Percentiles rank a stretch among this genome's conserved stretches.
Conservation (phyloP, 2,113 vertebrate species). For the Dissostichus mawsoni region DNA sequence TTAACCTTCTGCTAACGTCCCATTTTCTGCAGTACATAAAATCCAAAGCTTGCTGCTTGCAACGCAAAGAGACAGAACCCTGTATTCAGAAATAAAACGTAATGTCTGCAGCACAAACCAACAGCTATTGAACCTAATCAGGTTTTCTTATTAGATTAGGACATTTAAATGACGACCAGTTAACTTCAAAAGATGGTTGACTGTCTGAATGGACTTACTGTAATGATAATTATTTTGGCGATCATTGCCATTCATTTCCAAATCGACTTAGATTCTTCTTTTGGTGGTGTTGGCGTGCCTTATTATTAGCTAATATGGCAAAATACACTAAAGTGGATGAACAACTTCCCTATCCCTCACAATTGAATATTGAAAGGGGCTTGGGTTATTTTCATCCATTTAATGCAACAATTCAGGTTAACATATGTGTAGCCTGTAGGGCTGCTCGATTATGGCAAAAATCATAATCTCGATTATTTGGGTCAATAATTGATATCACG, state of each 20-base stretch:
- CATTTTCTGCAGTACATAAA: background rate
- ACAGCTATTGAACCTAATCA: constrained; percentile 32
- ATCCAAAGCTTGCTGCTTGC: background rate
- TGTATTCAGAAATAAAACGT: constrained; percentile 20
- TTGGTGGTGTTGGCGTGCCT: too few species aligned
- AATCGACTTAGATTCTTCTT: too few species aligned
- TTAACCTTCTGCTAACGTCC: background rate
- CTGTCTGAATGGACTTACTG: background rate
- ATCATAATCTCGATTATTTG: too few species aligned
- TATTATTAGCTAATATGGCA: too few species aligned
- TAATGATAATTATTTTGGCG: background rate
- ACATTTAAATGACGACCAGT: constrained; percentile 13
- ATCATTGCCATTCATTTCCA: too few species aligned
- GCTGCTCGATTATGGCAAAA: too few species aligned
- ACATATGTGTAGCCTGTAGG: too few species aligned
- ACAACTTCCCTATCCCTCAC: too few species aligned
- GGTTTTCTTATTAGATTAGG: constrained; percentile 41
- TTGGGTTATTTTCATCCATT: background rate
- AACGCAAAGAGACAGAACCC: background rate
- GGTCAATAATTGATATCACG: too few species aligned
- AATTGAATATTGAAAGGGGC: too few species aligned
- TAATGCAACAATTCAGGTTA: background rate
- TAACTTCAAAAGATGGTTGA: background rate
- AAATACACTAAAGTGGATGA: too few species aligned
- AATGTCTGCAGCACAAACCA: constrained; percentile 14